These are phyloP conservation scores for Nanorana parkeri DNA, from an alignment of 2,113 vertebrate genomes.

Conservation along the genomic window DNA sequence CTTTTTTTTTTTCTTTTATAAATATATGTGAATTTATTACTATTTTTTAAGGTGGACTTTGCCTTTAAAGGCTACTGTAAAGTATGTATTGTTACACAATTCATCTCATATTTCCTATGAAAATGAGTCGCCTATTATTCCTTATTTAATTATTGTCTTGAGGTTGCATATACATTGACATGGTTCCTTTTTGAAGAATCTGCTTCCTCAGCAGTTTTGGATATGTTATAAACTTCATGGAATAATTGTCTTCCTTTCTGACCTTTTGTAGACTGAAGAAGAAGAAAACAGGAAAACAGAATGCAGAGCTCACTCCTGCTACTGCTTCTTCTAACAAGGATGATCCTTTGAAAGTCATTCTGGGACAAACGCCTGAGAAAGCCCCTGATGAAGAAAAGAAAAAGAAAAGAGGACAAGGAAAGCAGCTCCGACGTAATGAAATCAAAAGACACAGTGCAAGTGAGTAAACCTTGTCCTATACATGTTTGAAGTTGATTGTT, in stretches of 20 bases:
- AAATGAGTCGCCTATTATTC: too few species aligned
- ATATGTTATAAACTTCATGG: too few species aligned
- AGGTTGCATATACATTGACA: too few species aligned
- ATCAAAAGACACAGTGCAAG: conserved; percentile 77
- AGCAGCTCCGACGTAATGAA: conserved; percentile 77
- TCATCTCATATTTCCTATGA: too few species aligned
- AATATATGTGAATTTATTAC: too few species aligned
- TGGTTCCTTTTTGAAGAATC: too few species aligned
- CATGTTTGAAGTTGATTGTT: neutral
- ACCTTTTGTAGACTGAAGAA: conserved; percentile 73
- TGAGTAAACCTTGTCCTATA: conserved; percentile 59
- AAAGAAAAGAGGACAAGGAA: conserved; percentile 76
- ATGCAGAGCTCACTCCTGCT: conserved; percentile 65
- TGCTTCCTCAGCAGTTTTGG: too few species aligned
- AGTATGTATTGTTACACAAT: too few species aligned
- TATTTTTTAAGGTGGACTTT: too few species aligned
- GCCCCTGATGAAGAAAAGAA: conserved; percentile 72
- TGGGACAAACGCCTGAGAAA: conserved; percentile 69
- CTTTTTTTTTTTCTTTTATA: too few species aligned
- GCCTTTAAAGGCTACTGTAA: too few species aligned
- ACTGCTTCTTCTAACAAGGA: conserved; percentile 68
- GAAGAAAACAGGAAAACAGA: conserved; percentile 77
- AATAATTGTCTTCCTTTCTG: neutral
- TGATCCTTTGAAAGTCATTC: conserved; percentile 67
- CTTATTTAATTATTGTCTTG: too few species aligned